These are phyloP conservation scores for Parnassius orleans DNA, from an alignment of 2,888 invertebrate species.

Conservation along the genomic window DNA sequence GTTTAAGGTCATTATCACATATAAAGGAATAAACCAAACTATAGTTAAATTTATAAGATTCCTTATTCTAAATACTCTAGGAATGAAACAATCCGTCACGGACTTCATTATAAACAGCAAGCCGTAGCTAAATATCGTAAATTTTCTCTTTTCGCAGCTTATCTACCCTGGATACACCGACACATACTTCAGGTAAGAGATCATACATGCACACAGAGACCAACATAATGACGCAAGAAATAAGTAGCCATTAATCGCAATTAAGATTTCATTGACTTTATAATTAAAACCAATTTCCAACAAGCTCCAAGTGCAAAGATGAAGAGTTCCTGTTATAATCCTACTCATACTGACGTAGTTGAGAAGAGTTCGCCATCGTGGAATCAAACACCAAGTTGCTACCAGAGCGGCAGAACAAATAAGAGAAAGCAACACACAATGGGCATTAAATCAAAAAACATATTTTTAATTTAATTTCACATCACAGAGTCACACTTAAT, in stretches of 20 bases:
- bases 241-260: constrained; percentile 13
- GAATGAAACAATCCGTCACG: constrained; percentile 20
- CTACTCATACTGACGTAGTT: constrained; percentile 34
- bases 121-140: constrained; percentile 24
- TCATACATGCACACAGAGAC: constrained; percentile 31
- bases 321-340: constrained; percentile 30
- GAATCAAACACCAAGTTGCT: constrained; percentile 30
- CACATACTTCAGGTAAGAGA: constrained; percentile 33
- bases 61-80: constrained; percentile 8
- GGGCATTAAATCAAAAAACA: not conserved
- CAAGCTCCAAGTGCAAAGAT: constrained; percentile 15
- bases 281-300: not conserved
- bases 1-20: constrained; percentile 28
- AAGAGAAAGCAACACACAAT: constrained; percentile 21
- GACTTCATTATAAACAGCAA: constrained; percentile 14
- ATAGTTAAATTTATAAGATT: not conserved
- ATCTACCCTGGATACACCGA: constrained; percentile 29
- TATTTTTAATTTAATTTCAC: not conserved
- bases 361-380: constrained; percentile 34
- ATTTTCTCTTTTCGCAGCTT: constrained; percentile 30
- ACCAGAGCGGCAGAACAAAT: constrained; percentile 29
- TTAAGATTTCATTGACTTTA: not conserved
- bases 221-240: constrained; percentile 28
- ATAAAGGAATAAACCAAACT: constrained; percentile 11
- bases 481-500: too few species aligned